phyloP scores from a whole-genome alignment of 2,797 vertebrate species.

The Rhinoraja longicauda region DNA sequence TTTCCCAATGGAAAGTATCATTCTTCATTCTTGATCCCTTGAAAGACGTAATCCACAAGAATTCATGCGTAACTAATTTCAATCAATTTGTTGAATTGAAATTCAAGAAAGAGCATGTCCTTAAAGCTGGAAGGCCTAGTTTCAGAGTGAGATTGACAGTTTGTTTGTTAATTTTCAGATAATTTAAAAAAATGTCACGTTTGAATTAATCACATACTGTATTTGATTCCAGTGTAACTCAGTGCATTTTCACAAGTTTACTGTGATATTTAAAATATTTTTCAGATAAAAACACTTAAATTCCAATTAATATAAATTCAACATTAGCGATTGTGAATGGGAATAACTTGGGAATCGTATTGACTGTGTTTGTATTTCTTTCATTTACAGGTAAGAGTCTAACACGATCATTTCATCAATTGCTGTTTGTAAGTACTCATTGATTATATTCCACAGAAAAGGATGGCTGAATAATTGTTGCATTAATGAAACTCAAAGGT shows the following conservation, averaged over 20 bases:
- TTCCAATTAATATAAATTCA: not conserved
- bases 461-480: not conserved
- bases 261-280: not conserved
- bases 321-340: too few relatives aligned
- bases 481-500: not conserved
- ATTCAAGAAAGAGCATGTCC: not conserved
- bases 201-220: not conserved
- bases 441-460: not conserved
- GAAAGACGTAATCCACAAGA: not conserved
- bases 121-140: too few relatives aligned
- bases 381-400: conserved; percentile 12
- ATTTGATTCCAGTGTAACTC: not conserved
- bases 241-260: not conserved
- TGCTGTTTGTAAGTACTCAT: not conserved
- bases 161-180: not conserved
- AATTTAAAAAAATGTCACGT: not conserved
- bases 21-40: not conserved
- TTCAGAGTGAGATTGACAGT: not conserved
- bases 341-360: not conserved
- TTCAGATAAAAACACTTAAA: not conserved
- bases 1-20: not conserved
- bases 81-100: not conserved
- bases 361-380: not conserved
- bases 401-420: not conserved
- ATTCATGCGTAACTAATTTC: not conserved